Percentiles rank a stretch among this genome's conserved stretches.
These are phyloP conservation scores for Leptinotarsa haldemani DNA, from an alignment of 2,888 invertebrate genomes.

Conservation along the genomic window DNA sequence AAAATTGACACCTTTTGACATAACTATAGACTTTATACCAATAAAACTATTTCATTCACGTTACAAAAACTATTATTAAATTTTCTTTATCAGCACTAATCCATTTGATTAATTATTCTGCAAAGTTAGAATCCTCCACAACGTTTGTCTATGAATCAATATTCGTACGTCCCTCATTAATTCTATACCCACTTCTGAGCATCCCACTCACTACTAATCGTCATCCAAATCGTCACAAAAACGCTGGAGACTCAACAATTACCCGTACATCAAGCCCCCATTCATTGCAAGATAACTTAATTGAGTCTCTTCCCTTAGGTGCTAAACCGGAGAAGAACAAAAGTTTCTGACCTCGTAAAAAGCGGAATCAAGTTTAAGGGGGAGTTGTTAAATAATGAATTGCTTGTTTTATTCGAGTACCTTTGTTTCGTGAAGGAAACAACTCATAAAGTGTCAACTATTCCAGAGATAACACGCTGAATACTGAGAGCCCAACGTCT, in stretches of 20 bases:
- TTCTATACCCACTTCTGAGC: no score
- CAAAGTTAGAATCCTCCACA: no score
- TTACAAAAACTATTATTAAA: no score
- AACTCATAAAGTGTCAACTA: conserved; percentile 28
- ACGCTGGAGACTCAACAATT: background rate
- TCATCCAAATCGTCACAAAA: background rate
- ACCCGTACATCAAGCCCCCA: background rate
- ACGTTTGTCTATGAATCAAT: no score
- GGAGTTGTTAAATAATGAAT: conserved; percentile 20
- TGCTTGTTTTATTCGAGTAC: conserved; percentile 14
- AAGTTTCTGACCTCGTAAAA: conserved; percentile 28
- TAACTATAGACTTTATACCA: no score
- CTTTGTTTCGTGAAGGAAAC: conserved; percentile 18
- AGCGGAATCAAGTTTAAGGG: conserved; percentile 26
- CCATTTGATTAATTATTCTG: no score
- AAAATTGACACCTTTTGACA: no score
- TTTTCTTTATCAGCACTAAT: no score
- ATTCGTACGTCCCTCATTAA: no score
- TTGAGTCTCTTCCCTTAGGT: conserved; percentile 2
- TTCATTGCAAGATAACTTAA: conserved; percentile 1
- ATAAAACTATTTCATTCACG: no score
- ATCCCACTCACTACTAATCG: background rate
- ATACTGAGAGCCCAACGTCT: conserved; percentile 16
- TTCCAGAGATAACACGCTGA: conserved; percentile 17
- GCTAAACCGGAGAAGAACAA: conserved; percentile 16